Base-by-base conservation (phyloP, 1,140 invertebrate genomes). In the Epicauta chinensis region DNA sequence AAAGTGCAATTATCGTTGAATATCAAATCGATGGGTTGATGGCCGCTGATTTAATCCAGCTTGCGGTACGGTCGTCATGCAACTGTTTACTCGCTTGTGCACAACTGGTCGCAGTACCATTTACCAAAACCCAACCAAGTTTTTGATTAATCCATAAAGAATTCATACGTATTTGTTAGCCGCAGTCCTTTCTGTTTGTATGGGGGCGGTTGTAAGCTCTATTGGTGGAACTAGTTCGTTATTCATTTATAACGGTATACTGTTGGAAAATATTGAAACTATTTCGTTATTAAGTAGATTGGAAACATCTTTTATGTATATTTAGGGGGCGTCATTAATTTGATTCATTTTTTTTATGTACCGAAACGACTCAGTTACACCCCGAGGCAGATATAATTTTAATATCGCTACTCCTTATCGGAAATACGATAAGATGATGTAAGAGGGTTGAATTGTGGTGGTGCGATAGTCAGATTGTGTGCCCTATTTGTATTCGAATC, bases 101-200 rank as follows among this genome's bases (percentile, higher is more conserved):
- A 13, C 35, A 16, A 48, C 45, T 38, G 48, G 51, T 48, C 40
- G 53, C 41, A 30, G n/a, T 30, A 17, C 36, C 41, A 23, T 38
- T 17, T 30, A 40, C 16, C 49, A 43, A 12, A 40, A 6, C 12
- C 23, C 16, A 40, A 6, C 12, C 23, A 23, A 23, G 44, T 44
- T 50, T 57, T 58, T 66, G 65, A 66, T 66, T 65, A 65, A 66
- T 40, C 57, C 51, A 63, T 66, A 64, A 66, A 66, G 63, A 66
- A 66, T 66, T 66, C 65, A 66, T 66, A 59, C 23, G 60, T 65
- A 62, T 66, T 65, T 66, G 59, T 57, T 58, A 55, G 59, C 60
- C 52, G 48, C 40, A 37, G 35, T 49, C n/a, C n/a, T n/a, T n/a
- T 5, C 23, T 23, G 23, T 23, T 23, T 23, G 23, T 23, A 23